Base-by-base conservation (phyloP, 1,140 invertebrate genomes). In the Lepidurus apus region DNA sequence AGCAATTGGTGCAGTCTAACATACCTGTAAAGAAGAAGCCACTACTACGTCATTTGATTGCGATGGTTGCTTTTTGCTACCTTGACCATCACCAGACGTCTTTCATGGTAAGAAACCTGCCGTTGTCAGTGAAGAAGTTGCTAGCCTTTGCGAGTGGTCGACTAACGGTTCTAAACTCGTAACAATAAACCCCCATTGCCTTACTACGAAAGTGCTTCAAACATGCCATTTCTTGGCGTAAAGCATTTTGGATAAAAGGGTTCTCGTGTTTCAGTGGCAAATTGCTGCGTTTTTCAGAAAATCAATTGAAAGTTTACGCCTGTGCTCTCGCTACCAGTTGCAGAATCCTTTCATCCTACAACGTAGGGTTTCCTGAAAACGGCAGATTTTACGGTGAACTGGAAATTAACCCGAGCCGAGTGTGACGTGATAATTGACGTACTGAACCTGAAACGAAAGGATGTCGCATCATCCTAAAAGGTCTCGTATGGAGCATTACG, bases 11-110 rank as follows among this genome's bases (percentile, higher is more conserved):
- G 34, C 3, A 34, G 34, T 34, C 34, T 34, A 34, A 34, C 34
- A 65, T 21, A 65, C 53, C 21, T 47, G 17, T 10, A 17, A 47
- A 8, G 17, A 47, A 65, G 21, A 21, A 65, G 53, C 53, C 34
- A 9, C 13, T 21, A n/a, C 17, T 65, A 21, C 53, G 53, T 65
- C 53, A 65, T 65, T 65, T 65, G 53, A 21, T 65, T 65, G 13
- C 6, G 21, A n/a, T 65, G 53, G 53, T 65, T 65, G 13, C 6
- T n/a, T 65, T 65, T 9, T 21, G 17, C 21, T 17, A 65, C 53
- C 53, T 65, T 65, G 53, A 65, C 53, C 53, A 65, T 65, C 53
- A 65, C 53, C 53, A 65, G 21, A 65, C 8, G 53, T 65, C 53
- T 65, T 65, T 21, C 53, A 3, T 17, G 53, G 53, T 21, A 17